A percentile compares a stretch with the other conserved stretches of the same genome.
phyloP scores from a whole-genome alignment of 2,113 vertebrate species.

The Probosciger aterrimus region DNA sequence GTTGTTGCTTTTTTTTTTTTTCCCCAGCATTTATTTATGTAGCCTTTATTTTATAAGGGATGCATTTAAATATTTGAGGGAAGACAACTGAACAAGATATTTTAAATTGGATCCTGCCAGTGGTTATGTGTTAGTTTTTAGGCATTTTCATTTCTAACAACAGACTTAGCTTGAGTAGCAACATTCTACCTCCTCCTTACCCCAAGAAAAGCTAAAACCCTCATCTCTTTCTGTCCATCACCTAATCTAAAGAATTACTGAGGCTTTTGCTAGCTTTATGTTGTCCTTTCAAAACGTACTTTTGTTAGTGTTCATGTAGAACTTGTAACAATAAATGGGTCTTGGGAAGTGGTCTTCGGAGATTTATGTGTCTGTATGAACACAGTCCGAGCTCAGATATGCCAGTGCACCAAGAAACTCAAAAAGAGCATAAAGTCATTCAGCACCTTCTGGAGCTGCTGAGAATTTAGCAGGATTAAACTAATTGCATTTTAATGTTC shows the following conservation, averaged over 20 bases:
- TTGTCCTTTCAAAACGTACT: neutral
- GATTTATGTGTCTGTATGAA: neutral
- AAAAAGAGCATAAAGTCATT: neutral
- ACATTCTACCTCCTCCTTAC: neutral
- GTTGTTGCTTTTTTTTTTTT: too few relatives aligned
- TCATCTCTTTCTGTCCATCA: neutral
- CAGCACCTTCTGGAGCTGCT: neutral
- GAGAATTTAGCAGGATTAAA: neutral
- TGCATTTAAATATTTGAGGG: neutral
- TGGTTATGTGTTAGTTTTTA: neutral
- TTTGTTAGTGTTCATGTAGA: neutral
- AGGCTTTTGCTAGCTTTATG: neutral
- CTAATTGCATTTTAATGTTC: conserved; percentile 33
- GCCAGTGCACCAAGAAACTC: neutral
- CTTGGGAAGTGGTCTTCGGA: neutral
- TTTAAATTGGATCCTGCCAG: neutral
- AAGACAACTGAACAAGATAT: neutral
- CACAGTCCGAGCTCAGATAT: rapidly evolving
- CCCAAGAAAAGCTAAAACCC: neutral
- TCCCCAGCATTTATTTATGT: neutral
- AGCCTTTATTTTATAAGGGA: neutral
- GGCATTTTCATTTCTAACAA: neutral
- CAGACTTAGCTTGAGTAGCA: neutral
- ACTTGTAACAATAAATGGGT: neutral
- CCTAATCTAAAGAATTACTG: neutral